Percentiles rank a stretch among this genome's conserved stretches.
Evolutionary conservation across 2,797 vertebrate species (phyloP).

Genomic region (Halcyon badia): DNA sequence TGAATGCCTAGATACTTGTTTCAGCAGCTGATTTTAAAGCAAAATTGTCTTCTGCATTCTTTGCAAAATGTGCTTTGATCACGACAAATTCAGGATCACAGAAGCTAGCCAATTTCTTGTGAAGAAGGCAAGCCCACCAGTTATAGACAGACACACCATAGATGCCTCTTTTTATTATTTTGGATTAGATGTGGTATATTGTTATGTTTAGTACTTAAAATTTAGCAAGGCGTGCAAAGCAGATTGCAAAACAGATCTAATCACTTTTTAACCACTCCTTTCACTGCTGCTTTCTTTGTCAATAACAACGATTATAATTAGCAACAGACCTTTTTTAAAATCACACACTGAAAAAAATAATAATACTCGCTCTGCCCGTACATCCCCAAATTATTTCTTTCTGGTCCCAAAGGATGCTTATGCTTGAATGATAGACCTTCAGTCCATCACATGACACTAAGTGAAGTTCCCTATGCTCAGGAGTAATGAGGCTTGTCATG

Average conservation of each 20-base stretch:
- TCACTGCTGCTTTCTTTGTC: background rate
- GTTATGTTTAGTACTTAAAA: background rate
- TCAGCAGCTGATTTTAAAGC: conserved; percentile 30
- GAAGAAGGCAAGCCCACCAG: background rate
- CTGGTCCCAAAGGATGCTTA: background rate
- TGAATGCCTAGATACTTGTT: conserved; percentile 15
- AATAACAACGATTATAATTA: background rate
- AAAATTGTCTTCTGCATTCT: conserved; percentile 30
- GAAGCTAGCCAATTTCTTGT: background rate
- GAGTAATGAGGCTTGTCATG: background rate
- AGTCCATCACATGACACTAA: fast-evolving
- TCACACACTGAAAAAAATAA: background rate
- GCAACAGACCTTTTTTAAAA: background rate
- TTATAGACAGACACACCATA: background rate
- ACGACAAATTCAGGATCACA: background rate
- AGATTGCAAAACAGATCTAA: conserved; percentile 3
- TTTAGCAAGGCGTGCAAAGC: background rate
- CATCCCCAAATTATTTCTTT: background rate
- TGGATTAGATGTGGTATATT: background rate
- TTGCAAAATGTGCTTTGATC: conserved; percentile 30
- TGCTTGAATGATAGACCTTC: background rate
- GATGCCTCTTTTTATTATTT: background rate
- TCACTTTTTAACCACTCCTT: background rate
- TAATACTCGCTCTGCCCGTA: fast-evolving
- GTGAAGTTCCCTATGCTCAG: background rate